phyloP scores from a whole-genome alignment of 2,113 vertebrate genomes.

The Eira barbara region DNA sequence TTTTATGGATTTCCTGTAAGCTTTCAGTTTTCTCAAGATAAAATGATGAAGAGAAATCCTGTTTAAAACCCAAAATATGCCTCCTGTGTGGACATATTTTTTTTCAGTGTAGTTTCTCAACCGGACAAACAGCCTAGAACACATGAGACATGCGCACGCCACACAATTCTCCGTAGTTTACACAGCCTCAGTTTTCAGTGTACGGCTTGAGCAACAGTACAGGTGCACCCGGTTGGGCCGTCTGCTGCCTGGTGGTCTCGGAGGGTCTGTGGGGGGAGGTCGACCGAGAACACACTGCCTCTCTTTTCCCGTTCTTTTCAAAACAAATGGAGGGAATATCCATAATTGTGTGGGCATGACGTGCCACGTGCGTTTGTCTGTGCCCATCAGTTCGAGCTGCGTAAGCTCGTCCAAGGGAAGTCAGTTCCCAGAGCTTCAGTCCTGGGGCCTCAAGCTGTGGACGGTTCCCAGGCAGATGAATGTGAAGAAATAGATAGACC shows the following conservation, averaged over 20 bases:
- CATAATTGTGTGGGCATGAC: background rate
- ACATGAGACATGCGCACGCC: background rate
- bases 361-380: background rate
- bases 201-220: background rate
- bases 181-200: background rate
- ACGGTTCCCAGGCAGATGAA: constrained; percentile 48
- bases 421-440: background rate
- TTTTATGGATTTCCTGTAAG: background rate
- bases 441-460: background rate
- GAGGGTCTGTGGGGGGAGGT: too few species aligned
- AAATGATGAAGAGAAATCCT: background rate
- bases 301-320: background rate
- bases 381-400: background rate
- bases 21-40: background rate
- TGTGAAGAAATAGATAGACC: constrained; percentile 44
- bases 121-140: background rate
- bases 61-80: background rate
- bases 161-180: background rate
- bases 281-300: fast-evolving
- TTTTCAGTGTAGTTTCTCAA: background rate
- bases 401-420: background rate
- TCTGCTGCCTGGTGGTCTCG: too few species aligned
- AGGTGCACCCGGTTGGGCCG: background rate
- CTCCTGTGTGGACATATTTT: background rate
- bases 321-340: background rate